phyloP scores from a whole-genome alignment of 2,888 invertebrate species.

The Catonia carolina region DNA sequence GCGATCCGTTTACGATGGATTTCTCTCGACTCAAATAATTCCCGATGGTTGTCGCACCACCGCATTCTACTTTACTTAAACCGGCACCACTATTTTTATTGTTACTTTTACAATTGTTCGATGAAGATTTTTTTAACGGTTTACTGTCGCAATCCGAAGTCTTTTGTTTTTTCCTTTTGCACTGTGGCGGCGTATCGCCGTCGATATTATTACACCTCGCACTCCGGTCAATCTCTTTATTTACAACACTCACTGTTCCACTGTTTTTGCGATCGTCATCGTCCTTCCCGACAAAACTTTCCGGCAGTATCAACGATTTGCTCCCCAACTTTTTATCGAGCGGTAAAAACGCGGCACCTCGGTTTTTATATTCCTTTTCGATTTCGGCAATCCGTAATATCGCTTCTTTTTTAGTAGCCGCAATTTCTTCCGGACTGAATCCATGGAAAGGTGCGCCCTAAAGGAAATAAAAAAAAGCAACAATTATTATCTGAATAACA shows the following conservation, averaged over 20 bases:
- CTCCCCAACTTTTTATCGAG: neutral
- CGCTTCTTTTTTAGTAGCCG: constrained; percentile 25
- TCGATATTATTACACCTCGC: no score
- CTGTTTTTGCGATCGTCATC: neutral
- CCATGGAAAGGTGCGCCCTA: constrained; percentile 43
- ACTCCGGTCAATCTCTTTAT: no score
- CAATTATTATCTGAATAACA: neutral
- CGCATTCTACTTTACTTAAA: no score
- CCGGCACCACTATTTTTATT: no score
- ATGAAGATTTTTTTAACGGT: no score
- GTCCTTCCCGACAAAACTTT: neutral
- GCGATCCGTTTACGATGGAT: neutral
- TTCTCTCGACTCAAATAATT: neutral
- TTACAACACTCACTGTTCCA: neutral
- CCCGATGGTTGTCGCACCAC: neutral
- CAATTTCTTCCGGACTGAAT: constrained; percentile 38
- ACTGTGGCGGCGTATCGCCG: no score
- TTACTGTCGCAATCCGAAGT: no score
- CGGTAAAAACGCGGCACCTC: constrained; percentile 19
- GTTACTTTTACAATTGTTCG: no score
- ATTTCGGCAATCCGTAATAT: constrained; percentile 25
- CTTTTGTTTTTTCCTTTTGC: no score
- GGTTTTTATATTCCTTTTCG: constrained; percentile 26
- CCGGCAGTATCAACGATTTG: no score
- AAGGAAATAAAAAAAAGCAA: constrained; percentile 31